Conservation (phyloP, 2,113 vertebrate genomes). For the Cryptotis parvus region DNA sequence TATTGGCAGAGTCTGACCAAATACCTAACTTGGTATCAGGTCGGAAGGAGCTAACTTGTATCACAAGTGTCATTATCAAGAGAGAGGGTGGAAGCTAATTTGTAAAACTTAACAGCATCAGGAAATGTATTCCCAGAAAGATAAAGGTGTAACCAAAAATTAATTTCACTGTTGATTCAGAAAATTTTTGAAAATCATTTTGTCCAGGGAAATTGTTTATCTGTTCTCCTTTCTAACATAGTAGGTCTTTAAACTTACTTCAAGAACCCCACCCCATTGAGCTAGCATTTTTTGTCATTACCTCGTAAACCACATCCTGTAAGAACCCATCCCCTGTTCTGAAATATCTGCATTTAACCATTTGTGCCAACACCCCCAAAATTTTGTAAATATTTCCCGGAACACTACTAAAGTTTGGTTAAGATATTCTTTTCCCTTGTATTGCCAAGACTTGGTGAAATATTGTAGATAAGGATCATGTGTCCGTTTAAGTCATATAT, state of each 20-base stretch:
- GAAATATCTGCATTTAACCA: background rate
- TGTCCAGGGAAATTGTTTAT: background rate
- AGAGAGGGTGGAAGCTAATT: background rate
- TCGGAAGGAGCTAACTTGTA: background rate
- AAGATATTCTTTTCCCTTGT: background rate
- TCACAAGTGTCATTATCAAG: no score
- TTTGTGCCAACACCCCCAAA: background rate
- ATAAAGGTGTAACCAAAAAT: background rate
- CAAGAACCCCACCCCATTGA: background rate
- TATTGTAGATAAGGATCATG: background rate
- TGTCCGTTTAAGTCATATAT: background rate
- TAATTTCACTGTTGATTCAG: background rate
- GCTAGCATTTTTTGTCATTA: background rate
- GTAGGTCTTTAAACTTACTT: background rate
- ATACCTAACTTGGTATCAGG: background rate
- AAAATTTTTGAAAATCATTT: background rate
- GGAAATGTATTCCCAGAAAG: background rate
- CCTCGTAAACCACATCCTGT: background rate
- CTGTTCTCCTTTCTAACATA: background rate
- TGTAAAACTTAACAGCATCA: background rate
- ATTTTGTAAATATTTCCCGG: background rate
- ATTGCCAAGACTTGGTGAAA: background rate
- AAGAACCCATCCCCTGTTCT: background rate
- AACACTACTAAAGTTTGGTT: background rate
- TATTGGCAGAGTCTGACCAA: background rate